Base-by-base conservation (phyloP, 2,888 invertebrate species). In the Drosophila gaucha region DNA sequence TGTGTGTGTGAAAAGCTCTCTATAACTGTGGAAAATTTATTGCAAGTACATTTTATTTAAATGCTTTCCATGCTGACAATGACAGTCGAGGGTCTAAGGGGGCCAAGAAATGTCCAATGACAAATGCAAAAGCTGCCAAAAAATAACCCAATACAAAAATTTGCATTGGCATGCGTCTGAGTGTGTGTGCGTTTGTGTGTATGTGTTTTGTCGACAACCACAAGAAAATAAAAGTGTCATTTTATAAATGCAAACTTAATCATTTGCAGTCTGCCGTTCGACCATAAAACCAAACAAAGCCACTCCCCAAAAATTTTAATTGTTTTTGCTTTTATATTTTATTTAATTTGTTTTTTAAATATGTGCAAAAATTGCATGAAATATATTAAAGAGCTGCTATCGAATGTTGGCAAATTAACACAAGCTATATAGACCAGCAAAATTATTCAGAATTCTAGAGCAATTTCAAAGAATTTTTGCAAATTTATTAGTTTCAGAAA, bases 41-140 rank as follows among this genome's bases (percentile, higher is more conserved):
- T 68, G 75, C 82, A 66, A 84, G 85, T 69, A 80, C 65, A 80
- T 85, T 82, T 85, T 67, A 87, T 85, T 85, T 80, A 87, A 82
- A 85, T 72, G 46, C 77, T 72, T 65, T 79, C 36, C 64, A 67
- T 55, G 9, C 64, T 80, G 82, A 54, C 80, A 67, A 54, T 84
- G 85, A 51, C 82, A 87, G 65, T 41, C 43, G 20, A 31, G 33
- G 28, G 33, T 4, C 35, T 3, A 31, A 22, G 30, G 55, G 20
- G 20, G 30, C 36, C 52, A 52, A 67, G 49, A 51, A 64, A 58
- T 62, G 44, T 51, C 49, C 41, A 55, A 50, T 58, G 80, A 57
- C 58, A 74, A 51, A 52, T 46, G 30, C 43, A 56, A 59, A 64
- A 59, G 49, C 60, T 74, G 77, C 64, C 77, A 77, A 72, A 67